Evolutionary conservation across 2,113 vertebrate species (phyloP), one percentile per base, ranked within the genome.

Genomic region (Ifrita kowaldi): DNA sequence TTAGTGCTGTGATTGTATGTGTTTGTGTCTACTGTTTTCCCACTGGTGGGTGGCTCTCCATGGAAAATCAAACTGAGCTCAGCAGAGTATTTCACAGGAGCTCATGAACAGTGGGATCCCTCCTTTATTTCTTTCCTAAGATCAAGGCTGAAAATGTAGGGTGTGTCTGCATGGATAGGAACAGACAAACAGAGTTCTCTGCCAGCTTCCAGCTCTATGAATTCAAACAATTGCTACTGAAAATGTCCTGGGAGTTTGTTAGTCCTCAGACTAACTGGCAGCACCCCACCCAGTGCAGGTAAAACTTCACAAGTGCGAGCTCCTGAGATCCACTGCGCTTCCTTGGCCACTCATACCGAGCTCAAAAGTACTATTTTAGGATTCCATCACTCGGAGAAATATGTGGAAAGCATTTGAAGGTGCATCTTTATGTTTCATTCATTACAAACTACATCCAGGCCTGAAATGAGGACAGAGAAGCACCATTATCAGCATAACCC

Each of bases 71-170:
- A 63, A 91, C 52, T 60, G 74, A 95, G 86, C 57, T 82, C 91
- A 93, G 84, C 67, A 90, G 89, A 91, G 88, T 68, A 90, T 89
- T 96, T 95, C 90, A 90, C 69, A 93, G 49, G 69, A 84, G 52
- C 41, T 37, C 37, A 67, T 6, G 17, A 71, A 17, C 4, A 78
- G 42, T 14, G 78, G 86, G 33, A 70, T 70, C 65, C 75, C 85
- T 97, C 76, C 73, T 95, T 88, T 73, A 50, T 82, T 90, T 71
- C 88, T 82, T 94, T 85, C 83, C 56, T 90, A 57, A 52, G 7
- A 82, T 55, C 49, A 42, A 89, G 77, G 47, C 26, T 65, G 78
- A 68, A 89, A 91, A 79, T 21, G 32, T 21, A 44, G 11, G n/a
- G 4, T 71, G 30, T 64, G 23, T 55, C 74, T 79, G 5, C 33